Base-by-base conservation (phyloP, 2,797 vertebrate species). In the Catamblyrhynchus diadema region DNA sequence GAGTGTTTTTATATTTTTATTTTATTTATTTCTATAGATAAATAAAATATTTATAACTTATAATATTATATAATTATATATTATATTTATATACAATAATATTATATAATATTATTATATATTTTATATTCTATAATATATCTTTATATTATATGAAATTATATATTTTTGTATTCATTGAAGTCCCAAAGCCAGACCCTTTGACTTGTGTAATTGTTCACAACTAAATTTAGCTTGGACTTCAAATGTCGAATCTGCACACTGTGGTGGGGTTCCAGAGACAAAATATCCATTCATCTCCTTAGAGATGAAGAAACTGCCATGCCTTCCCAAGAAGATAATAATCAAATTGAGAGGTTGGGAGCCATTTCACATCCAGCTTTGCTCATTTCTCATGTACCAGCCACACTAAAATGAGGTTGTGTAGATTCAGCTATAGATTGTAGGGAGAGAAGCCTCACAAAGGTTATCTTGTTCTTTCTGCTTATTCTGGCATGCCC, bases 381-480 rank as follows among this genome's bases (percentile, higher is more conserved):
- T 88, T 67, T 77, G 32, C 37, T 73, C 48, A 77, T 1, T 11
- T 80, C 3, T 61, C 14, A 1, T 5, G 25, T n/a, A 30, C 30
- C 44, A 87, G 64, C 2, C 45, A 86, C 42, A 5, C 19, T 44
- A 9, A 74, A 91, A 71, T 24, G 62, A 59, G 61, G 17, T 21
- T 67, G 50, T 33, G 28, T 59, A 69, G 77, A 69, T 84, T 81
- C 19, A 15, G n/a, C 44, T 80, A 4, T n/a, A 62, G 72, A 74
- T 21, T n/a, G 27, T 8, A 37, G 57, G 45, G 35, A 87, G 33
- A 2, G 3, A 25, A 80, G 37, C 12, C 47, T 86, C 72, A 95
- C 84, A 94, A 90, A 79, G 60, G 53, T 92, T 72, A 61, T 69
- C 61, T 54, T 95, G 88, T 93, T 96, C 86, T 51, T 86, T 28